Percentiles rank a stretch among this genome's conserved stretches.
These are phyloP conservation scores for Leptopterna dolabrata DNA, from an alignment of 2,888 invertebrate species.

Conservation along the genomic window DNA sequence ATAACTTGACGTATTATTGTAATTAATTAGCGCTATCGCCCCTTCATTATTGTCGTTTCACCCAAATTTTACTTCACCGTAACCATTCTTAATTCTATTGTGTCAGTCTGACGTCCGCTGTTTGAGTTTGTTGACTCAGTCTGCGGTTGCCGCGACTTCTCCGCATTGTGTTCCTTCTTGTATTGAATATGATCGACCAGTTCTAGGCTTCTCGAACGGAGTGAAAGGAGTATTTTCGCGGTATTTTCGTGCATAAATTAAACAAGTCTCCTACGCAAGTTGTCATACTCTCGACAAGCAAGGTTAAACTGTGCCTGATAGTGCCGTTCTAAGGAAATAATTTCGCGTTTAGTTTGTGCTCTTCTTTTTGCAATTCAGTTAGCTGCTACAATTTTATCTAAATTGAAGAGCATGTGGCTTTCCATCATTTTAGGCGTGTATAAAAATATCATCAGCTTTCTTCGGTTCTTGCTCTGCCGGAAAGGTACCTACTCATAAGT, in stretches of 20 bases:
- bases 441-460: not conserved
- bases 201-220: not conserved
- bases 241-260: not conserved
- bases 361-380: not conserved
- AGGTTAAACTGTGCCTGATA: not conserved
- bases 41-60: not conserved
- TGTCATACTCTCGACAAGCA: not conserved
- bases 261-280: not conserved
- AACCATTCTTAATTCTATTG: not conserved
- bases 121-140: not conserved
- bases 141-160: not conserved
- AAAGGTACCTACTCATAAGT: not conserved
- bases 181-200: not conserved
- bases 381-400: not conserved
- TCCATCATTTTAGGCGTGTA: not conserved
- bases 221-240: not conserved
- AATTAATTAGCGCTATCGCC: not conserved
- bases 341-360: not conserved
- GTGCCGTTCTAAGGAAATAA: not conserved
- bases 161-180: not conserved
- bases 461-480: not conserved
- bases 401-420: conserved; percentile 6
- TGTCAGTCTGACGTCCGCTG: not conserved
- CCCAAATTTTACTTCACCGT: not conserved
- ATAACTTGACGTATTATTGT: not conserved